A percentile compares a stretch with the other conserved stretches of the same genome.
These are phyloP conservation scores for Onychorhynchus coronatus DNA, from an alignment of 2,113 vertebrate species.

Conservation along the genomic window DNA sequence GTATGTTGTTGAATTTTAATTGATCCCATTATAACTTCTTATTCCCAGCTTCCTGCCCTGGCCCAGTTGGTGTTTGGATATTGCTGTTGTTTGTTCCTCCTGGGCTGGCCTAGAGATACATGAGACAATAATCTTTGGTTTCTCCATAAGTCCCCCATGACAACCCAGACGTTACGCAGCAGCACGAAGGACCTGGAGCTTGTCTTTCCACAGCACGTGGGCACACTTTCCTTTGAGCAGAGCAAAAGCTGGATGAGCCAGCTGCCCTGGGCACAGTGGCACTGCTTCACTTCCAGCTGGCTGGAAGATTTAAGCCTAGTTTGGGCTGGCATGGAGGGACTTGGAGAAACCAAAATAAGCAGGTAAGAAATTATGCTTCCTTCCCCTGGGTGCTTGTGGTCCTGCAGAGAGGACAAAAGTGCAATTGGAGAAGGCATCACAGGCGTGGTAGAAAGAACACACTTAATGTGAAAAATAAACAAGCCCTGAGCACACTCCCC, in stretches of 20 bases:
- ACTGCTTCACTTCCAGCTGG: not conserved
- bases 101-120: not conserved
- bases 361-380: constrained; percentile 31
- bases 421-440: not conserved
- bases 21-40: not conserved
- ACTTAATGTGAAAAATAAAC: not conserved
- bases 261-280: not conserved
- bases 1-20: not conserved
- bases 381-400: not conserved
- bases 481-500: not conserved
- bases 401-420: not conserved
- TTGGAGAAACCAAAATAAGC: constrained; percentile 35
- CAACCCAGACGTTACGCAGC: not conserved
- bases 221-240: not conserved
- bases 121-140: not conserved
- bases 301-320: not conserved
- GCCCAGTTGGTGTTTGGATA: not conserved
- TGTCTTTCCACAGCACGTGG: not conserved
- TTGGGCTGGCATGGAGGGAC: not conserved
- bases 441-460: not conserved
- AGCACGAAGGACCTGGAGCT: not conserved
- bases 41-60: not conserved
- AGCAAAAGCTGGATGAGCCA: not conserved
- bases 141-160: not conserved
- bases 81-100: not conserved